A percentile compares a stretch with the other conserved stretches of the same genome.
These are phyloP conservation scores for Parauchenoglanis ngamensis DNA, from an alignment of 2,797 vertebrate genomes.

Conservation along the genomic window DNA sequence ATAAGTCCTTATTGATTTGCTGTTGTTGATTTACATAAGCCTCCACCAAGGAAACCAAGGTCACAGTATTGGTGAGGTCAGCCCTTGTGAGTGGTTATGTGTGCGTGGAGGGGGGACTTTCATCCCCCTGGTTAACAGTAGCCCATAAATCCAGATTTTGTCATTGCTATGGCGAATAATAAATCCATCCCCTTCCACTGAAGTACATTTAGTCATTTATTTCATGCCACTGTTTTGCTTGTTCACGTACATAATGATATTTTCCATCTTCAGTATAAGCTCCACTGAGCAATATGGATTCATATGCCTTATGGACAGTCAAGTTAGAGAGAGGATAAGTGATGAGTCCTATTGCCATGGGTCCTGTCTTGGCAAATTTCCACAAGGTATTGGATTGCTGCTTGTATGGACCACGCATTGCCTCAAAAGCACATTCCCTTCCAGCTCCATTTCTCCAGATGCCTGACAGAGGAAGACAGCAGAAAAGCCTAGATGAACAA, in stretches of 20 bases:
- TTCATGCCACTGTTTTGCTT: slow-evolving; percentile 8
- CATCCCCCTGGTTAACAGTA: slow-evolving; percentile 41
- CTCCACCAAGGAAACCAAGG: slow-evolving; percentile 49
- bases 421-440: slow-evolving; percentile 25
- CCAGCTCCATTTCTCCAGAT: slow-evolving; percentile 41
- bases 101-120: slow-evolving; percentile 17
- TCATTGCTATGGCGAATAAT: slow-evolving; percentile 1
- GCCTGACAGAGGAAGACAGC: slow-evolving; percentile 48
- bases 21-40: slow-evolving; percentile 52
- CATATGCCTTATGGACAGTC: slow-evolving; percentile 6
- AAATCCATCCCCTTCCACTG: slow-evolving; percentile 18
- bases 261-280: slow-evolving; percentile 15
- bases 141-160: slow-evolving; percentile 42
- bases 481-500: slow-evolving; percentile 44
- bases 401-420: slow-evolving; percentile 10
- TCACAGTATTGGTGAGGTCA: slow-evolving; percentile 47
- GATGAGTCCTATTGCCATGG: slow-evolving; percentile 35
- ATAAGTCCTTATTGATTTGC: slow-evolving; percentile 57
- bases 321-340: slow-evolving; percentile 6
- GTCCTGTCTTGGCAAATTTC: slow-evolving; percentile 33
- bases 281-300: slow-evolving; percentile 9
- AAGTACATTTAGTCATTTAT: slow-evolving; percentile 30
- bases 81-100: slow-evolving; percentile 19
- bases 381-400: slow-evolving; percentile 22
- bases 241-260: slow-evolving; percentile 6